These are phyloP conservation scores for Sinocyclocheilus anshuiensis DNA, from an alignment of 2,113 vertebrate genomes.

Conservation along the genomic window DNA sequence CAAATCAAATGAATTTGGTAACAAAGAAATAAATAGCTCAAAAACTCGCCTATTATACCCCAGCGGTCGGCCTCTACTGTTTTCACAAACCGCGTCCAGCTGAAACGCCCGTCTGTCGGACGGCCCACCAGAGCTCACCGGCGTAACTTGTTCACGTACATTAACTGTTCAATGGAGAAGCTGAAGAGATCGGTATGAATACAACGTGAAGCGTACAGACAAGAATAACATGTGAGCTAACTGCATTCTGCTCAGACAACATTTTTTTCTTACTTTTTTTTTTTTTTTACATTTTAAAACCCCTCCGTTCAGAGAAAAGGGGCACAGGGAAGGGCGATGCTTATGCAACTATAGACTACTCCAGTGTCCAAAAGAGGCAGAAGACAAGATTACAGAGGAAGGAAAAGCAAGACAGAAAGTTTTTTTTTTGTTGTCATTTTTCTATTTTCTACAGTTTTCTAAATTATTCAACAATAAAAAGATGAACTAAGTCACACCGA, in stretches of 20 bases:
- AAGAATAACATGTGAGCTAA: constrained; percentile 72
- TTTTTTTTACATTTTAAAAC: constrained; percentile 60
- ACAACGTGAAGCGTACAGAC: constrained; percentile 71
- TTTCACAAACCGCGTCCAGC: constrained; percentile 1
- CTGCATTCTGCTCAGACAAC: constrained; percentile 71
- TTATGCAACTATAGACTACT: constrained; percentile 80
- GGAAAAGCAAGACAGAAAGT: constrained; percentile 74
- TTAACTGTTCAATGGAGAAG: constrained; percentile 75
- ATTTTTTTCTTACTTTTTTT: constrained; percentile 64
- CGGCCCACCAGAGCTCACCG: constrained; percentile 71
- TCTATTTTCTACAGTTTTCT: constrained; percentile 66
- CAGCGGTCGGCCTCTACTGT: constrained; percentile 42
- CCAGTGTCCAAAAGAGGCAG: constrained; percentile 80
- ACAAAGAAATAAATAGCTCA: constrained; percentile 63
- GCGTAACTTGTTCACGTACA: constrained; percentile 71
- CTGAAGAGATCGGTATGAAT: constrained; percentile 72
- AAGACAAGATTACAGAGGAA: constrained; percentile 74
- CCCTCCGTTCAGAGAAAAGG: constrained; percentile 73
- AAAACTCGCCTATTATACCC: constrained; percentile 60
- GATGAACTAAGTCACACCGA: constrained; percentile 85
- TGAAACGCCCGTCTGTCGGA: constrained; percentile 53
- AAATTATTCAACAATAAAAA: constrained; percentile 81
- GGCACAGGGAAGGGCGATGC: constrained; percentile 56
- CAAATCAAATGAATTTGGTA: constrained; percentile 42
- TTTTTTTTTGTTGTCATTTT: constrained; percentile 64